A percentile compares a stretch with the other conserved stretches of the same genome.
phyloP scores from a whole-genome alignment of 2,797 vertebrate genomes.

The Lithobates pipiens region DNA sequence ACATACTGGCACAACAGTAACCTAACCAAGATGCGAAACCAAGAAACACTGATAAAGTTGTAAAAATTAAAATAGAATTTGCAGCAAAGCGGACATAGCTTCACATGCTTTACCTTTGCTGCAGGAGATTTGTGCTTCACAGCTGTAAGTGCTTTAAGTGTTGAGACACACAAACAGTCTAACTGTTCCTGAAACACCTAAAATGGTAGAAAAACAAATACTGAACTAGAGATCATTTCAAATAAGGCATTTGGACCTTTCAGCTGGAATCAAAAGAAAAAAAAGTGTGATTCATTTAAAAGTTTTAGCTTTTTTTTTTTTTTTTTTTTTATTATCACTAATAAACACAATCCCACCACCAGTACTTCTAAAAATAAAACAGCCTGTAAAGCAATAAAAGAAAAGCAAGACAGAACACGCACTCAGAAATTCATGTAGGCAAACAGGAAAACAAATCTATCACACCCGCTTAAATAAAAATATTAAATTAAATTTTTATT shows the following conservation, averaged over 20 bases:
- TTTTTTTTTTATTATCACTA: not conserved
- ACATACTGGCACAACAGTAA: not conserved
- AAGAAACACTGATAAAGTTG: not conserved
- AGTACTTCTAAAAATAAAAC: conserved; percentile 10
- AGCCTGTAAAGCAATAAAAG: conserved; percentile 25
- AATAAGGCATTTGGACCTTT: not conserved
- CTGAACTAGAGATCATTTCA: not conserved
- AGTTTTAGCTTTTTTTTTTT: not conserved
- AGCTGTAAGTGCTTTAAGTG: conserved; percentile 94
- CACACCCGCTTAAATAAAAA: not conserved
- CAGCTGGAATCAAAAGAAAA: conserved; percentile 13
- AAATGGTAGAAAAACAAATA: not conserved
- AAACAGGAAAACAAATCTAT: not conserved
- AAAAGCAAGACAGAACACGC: conserved; percentile 20
- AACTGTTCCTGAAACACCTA: conserved; percentile 93
- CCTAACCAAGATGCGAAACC: not conserved
- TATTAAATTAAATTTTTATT: too few relatives aligned
- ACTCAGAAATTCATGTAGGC: not conserved
- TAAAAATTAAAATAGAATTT: not conserved
- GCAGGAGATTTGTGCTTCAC: conserved; percentile 97
- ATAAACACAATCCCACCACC: conserved; percentile 46
- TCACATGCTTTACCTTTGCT: conserved; percentile 84
- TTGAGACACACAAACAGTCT: conserved; percentile 89
- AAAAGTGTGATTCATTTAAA: not conserved
- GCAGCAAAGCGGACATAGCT: not conserved